A percentile compares a stretch with the other conserved stretches of the same genome.
phyloP scores from a whole-genome alignment of 2,113 vertebrate species.

The Urocolius indicus region DNA sequence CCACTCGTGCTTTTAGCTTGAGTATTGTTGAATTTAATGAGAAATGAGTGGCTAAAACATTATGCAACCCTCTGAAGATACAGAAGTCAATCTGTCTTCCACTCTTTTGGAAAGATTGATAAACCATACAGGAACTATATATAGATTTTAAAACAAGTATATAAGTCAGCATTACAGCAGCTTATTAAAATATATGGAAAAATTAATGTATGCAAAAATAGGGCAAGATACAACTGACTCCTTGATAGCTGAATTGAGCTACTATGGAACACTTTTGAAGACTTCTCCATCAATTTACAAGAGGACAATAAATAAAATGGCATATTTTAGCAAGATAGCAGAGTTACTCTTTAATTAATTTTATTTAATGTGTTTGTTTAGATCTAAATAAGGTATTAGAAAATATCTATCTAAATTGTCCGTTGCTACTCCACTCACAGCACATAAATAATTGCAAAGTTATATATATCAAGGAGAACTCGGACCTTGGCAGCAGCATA shows the following conservation, averaged over 20 bases:
- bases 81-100: neutral
- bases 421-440: neutral
- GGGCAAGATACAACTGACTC: neutral
- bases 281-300: neutral
- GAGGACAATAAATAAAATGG: neutral
- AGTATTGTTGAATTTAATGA: conserved; percentile 39
- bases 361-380: neutral
- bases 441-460: neutral
- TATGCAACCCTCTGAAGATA: neutral
- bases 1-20: conserved; percentile 16
- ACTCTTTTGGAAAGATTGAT: neutral
- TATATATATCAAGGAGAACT: neutral
- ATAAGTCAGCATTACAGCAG: neutral
- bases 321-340: neutral
- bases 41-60: conserved; percentile 24
- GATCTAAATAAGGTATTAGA: neutral
- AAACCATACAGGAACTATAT: neutral
- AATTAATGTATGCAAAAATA: neutral
- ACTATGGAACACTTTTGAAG: neutral
- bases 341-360: neutral
- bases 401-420: neutral
- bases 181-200: neutral
- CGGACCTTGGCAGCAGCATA: neutral
- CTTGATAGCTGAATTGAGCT: neutral
- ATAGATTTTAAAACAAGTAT: neutral